Conservation (phyloP, 2,888 invertebrate genomes). For the Pachydiplax longipennis region DNA sequence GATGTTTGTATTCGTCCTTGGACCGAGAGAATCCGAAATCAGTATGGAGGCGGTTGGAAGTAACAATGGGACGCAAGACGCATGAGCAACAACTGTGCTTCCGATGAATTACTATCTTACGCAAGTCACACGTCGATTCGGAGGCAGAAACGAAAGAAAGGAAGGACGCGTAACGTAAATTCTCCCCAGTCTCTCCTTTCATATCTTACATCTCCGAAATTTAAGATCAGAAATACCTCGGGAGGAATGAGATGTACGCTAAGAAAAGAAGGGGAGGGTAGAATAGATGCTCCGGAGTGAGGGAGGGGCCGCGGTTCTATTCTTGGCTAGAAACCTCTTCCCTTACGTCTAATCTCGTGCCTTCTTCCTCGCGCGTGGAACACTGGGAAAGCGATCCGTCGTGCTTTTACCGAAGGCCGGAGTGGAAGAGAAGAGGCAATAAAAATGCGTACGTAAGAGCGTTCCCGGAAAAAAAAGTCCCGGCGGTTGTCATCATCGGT, state of each 20-base stretch:
- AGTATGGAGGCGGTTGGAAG: no score
- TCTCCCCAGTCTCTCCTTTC: no score
- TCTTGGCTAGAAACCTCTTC: conserved; percentile 12
- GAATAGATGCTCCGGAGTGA: neutral
- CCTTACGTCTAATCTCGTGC: conserved; percentile 8
- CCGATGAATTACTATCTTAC: no score
- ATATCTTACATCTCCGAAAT: no score
- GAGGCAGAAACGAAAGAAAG: no score
- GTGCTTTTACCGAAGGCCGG: neutral
- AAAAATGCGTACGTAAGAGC: neutral
- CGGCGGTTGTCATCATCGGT: neutral
- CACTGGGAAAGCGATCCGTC: neutral
- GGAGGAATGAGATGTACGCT: neutral
- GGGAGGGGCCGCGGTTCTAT: neutral
- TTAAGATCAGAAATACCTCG: neutral
- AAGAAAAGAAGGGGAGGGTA: neutral
- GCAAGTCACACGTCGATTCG: no score
- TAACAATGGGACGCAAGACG: no score
- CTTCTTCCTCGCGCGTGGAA: neutral
- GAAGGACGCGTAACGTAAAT: no score
- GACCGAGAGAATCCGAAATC: no score
- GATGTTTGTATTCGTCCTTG: no score
- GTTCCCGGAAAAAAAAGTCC: neutral
- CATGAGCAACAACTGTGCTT: no score
- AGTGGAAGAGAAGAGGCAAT: neutral